A percentile compares a stretch with the other conserved stretches of the same genome.
Conservation (phyloP, 64 coral and sea anemone species). For the Pachyseris speciosa region DNA sequence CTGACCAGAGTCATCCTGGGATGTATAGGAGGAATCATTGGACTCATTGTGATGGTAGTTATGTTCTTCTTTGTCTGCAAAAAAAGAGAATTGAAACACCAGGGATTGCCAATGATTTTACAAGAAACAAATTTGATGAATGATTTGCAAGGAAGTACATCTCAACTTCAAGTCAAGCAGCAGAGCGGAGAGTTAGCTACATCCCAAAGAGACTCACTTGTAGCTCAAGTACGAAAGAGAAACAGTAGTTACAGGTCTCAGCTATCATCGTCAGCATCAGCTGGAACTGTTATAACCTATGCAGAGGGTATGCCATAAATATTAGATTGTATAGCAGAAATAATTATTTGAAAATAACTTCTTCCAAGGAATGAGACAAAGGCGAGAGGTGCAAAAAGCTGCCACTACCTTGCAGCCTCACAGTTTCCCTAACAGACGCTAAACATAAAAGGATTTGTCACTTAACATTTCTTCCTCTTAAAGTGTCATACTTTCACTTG, state of each 20-base stretch:
- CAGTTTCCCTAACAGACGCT: too few relatives aligned
- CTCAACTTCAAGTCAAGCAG: not conserved
- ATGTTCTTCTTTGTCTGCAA: not conserved
- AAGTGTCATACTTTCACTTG: too few relatives aligned
- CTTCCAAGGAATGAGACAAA: not conserved
- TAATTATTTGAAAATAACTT: not conserved
- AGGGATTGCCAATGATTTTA: not conserved
- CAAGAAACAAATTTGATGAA: not conserved
- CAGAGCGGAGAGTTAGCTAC: not conserved
- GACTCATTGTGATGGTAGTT: not conserved
- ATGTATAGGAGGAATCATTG: not conserved
- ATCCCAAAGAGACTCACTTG: not conserved
- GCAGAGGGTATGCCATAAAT: constrained; percentile 3
- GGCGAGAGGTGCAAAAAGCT: too few relatives aligned
- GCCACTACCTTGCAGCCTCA: too few relatives aligned
- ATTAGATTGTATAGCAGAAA: too few relatives aligned
- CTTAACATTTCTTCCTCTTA: too few relatives aligned
- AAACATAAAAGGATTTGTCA: too few relatives aligned
- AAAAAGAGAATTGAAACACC: not conserved
- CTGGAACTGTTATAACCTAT: constrained; percentile 29
- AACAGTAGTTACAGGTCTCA: constrained; percentile 47
- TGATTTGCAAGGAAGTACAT: not conserved
- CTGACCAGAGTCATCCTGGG: not conserved
- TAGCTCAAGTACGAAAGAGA: constrained; percentile 7
- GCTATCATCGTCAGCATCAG: constrained; percentile 29